Percentiles rank a stretch among this genome's conserved stretches.
Evolutionary conservation across 2,113 vertebrate species (phyloP).

Genomic region (Rhinolophus ferrumequinum): DNA sequence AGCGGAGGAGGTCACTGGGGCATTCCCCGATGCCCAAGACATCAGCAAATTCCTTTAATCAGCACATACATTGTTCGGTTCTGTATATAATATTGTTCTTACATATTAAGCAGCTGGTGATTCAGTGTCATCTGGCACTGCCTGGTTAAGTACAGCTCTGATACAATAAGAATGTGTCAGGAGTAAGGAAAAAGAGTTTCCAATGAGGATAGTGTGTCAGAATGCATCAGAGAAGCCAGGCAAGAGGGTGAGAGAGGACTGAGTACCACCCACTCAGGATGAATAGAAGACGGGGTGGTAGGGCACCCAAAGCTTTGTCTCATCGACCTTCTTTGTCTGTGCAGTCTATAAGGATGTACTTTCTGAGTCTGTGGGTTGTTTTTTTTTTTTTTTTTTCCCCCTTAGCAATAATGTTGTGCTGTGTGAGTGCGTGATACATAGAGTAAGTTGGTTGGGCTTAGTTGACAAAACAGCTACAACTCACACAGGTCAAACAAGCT

Average conservation of each 20-base stretch:
- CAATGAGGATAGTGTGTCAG: neutral
- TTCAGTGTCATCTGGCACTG: conserved; percentile 44
- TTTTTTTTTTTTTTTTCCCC: no score
- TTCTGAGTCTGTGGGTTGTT: neutral
- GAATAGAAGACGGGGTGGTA: neutral
- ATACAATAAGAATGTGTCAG: neutral
- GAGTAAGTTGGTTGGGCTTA: no score
- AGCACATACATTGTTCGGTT: neutral
- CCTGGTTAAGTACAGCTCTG: neutral
- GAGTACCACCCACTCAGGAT: neutral
- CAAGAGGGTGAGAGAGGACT: neutral
- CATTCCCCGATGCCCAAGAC: neutral
- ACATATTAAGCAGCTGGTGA: conserved; percentile 48
- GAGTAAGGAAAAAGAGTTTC: neutral
- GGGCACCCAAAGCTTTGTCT: neutral
- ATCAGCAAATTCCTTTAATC: neutral
- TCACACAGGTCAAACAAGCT: neutral
- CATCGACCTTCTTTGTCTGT: neutral
- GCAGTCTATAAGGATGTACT: neutral
- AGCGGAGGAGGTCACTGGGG: neutral
- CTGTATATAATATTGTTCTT: neutral
- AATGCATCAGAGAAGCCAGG: neutral
- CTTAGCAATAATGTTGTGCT: neutral
- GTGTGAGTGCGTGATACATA: neutral
- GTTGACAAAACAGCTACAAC: neutral